Evolutionary conservation across 2,888 invertebrate species (phyloP).

Genomic region (Heliconius hortense): DNA sequence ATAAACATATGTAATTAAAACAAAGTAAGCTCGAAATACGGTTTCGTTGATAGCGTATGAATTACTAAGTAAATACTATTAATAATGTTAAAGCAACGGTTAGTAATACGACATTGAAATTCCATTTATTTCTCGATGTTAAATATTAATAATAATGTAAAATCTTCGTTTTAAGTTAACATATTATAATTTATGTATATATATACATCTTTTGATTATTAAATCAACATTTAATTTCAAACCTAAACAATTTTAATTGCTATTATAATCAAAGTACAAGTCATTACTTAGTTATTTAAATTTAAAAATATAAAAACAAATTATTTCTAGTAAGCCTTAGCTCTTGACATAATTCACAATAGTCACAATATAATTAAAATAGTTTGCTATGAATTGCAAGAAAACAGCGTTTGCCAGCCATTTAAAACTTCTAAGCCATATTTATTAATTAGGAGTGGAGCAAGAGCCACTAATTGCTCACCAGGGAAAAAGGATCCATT

Average conservation of each 20-base stretch:
- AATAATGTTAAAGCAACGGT: background rate
- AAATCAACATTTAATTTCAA: background rate
- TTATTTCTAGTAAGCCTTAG: background rate
- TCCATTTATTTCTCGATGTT: background rate
- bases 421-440: conserved; percentile 39
- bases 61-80: background rate
- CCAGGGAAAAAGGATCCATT: conserved; percentile 74
- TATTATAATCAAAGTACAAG: background rate
- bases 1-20: conserved; percentile 11
- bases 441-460: conserved; percentile 69
- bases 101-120: background rate
- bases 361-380: conserved; percentile 13
- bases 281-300: background rate
- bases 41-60: background rate
- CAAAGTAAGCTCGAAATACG: background rate
- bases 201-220: background rate
- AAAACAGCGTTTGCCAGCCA: conserved; percentile 28
- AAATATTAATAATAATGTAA: background rate
- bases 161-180: background rate
- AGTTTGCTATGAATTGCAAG: conserved; percentile 26
- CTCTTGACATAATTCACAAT: conserved; percentile 20
- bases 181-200: background rate
- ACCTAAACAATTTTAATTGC: background rate
- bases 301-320: conserved; percentile 4
- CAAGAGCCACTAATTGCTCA: conserved; percentile 67